phyloP scores from a whole-genome alignment of 1,140 invertebrate genomes.

The Drosophila parvula region DNA sequence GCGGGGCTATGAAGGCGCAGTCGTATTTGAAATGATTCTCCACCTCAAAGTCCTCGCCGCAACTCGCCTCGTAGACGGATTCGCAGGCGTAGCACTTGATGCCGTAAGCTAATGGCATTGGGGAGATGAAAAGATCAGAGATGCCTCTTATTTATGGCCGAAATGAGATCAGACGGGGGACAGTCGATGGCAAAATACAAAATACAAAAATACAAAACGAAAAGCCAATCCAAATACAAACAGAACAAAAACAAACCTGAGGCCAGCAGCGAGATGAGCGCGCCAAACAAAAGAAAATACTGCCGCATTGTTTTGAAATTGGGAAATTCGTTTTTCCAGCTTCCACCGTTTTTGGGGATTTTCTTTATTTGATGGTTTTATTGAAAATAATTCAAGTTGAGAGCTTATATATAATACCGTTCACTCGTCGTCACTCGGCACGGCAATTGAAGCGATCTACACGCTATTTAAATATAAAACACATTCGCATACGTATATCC shows the following conservation, averaged over 20 bases:
- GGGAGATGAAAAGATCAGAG: constrained; percentile 38
- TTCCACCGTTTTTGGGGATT: constrained; percentile 8
- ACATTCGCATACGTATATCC: not conserved
- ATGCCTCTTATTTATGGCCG: constrained; percentile 38
- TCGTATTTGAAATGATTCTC: constrained; percentile 78
- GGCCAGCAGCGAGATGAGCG: constrained; percentile 48
- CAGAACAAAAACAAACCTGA: constrained; percentile 60
- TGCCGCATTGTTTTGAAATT: constrained; percentile 57
- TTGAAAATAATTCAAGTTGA: constrained; percentile 24
- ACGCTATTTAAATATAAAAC: constrained; percentile 49
- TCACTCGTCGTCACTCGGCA: constrained; percentile 45
- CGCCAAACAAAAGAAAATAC: constrained; percentile 68
- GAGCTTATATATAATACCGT: constrained; percentile 54
- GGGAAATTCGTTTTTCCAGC: constrained; percentile 38
- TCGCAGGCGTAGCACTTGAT: constrained; percentile 79
- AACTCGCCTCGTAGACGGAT: constrained; percentile 69
- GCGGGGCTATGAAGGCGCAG: constrained; percentile 72
- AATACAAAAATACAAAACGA: constrained; percentile 7
- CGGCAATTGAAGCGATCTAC: constrained; percentile 54
- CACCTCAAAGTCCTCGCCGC: constrained; percentile 72
- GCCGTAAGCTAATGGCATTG: constrained; percentile 76
- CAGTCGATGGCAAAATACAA: constrained; percentile 19
- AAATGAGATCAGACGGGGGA: constrained; percentile 37
- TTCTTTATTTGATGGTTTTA: constrained; percentile 34
- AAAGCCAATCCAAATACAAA: constrained; percentile 22